Conservation (phyloP, 2,797 vertebrate species). For the Lepidocolaptes lacrymiger region DNA sequence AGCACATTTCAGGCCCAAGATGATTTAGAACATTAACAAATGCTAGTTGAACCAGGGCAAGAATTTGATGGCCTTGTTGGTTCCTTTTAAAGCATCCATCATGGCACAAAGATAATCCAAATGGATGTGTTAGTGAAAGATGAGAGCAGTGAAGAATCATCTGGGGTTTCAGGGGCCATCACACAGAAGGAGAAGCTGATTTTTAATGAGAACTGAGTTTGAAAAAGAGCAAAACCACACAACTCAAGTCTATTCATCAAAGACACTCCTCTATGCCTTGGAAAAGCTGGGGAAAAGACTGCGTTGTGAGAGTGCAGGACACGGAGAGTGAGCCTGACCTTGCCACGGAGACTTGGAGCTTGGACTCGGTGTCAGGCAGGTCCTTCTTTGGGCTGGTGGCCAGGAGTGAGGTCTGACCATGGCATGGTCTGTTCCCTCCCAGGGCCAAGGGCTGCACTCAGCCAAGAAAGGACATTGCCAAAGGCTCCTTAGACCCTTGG, state of each 20-base stretch:
- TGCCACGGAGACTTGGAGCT: neutral
- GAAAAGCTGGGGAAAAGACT: neutral
- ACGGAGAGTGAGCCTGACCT: neutral
- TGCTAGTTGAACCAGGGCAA: slow-evolving; percentile 19
- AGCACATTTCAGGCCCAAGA: slow-evolving; percentile 37
- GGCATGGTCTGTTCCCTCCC: neutral
- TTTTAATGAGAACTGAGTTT: neutral
- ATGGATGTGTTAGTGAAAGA: neutral
- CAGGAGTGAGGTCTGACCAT: neutral
- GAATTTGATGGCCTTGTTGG: slow-evolving; percentile 43
- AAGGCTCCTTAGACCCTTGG: neutral
- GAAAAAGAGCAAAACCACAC: slow-evolving; percentile 18
- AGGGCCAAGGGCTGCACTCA: neutral
- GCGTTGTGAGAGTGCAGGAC: neutral
- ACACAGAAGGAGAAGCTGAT: neutral
- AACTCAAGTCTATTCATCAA: neutral
- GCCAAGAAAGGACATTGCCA: neutral
- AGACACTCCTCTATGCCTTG: fast-evolving
- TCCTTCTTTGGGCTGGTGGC: neutral
- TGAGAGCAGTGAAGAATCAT: slow-evolving; percentile 30
- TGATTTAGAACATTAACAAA: slow-evolving; percentile 58
- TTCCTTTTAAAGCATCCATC: slow-evolving; percentile 37
- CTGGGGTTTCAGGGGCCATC: slow-evolving; percentile 10
- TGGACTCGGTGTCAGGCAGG: neutral
- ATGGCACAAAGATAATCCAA: neutral